A percentile compares a stretch with the other conserved stretches of the same genome.
Conservation (phyloP, 2,888 invertebrate genomes). For the Lissocephala sabroskyi region DNA sequence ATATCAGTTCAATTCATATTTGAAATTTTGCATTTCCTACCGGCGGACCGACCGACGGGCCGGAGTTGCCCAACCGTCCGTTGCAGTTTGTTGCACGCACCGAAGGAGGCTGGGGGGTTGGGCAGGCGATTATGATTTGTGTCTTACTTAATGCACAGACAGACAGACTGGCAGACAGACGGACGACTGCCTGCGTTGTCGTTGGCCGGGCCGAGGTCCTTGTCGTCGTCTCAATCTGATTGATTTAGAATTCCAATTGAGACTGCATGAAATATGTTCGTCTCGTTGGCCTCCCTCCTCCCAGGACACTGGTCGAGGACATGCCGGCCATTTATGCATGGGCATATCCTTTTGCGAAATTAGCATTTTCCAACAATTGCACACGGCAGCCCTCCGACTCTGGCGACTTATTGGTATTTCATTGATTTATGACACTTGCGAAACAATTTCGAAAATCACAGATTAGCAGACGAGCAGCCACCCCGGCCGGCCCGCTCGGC, state of each 20-base stretch:
- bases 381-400: slow-evolving; percentile 36
- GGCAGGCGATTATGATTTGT: slow-evolving; percentile 64
- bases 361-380: slow-evolving; percentile 66
- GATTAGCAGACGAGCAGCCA: slow-evolving; percentile 49
- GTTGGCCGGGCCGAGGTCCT: slow-evolving; percentile 3
- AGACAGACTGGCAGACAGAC: slow-evolving; percentile 19
- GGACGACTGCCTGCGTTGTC: not conserved
- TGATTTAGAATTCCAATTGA: slow-evolving; percentile 72
- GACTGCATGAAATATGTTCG: slow-evolving; percentile 68
- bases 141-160: slow-evolving; percentile 67
- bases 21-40: slow-evolving; percentile 63
- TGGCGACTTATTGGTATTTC: slow-evolving; percentile 69
- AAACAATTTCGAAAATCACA: slow-evolving; percentile 70
- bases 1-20: slow-evolving; percentile 71
- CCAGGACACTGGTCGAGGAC: too few species aligned
- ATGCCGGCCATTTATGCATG: slow-evolving; percentile 49
- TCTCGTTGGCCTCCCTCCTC: too few species aligned
- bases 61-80: too few species aligned
- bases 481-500: not conserved
- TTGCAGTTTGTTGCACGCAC: slow-evolving; percentile 15
- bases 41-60: too few species aligned
- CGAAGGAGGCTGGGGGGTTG: slow-evolving; percentile 8
- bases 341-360: slow-evolving; percentile 64
- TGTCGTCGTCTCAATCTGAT: slow-evolving; percentile 67
- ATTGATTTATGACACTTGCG: slow-evolving; percentile 72